Base-by-base conservation (phyloP, 2,797 vertebrate genomes). In the Erpetoichthys calabaricus region DNA sequence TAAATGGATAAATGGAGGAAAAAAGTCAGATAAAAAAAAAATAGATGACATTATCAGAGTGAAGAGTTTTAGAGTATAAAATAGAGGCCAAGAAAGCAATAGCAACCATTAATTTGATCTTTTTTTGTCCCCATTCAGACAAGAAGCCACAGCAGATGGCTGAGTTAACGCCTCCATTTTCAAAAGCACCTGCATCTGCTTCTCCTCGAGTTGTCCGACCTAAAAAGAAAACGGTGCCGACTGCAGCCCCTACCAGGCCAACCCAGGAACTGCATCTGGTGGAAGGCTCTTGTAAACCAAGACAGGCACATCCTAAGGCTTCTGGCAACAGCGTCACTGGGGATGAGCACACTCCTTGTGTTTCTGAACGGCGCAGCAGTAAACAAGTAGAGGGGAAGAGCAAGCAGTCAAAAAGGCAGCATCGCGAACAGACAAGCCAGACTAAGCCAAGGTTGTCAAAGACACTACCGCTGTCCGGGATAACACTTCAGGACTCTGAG, bases 161-260 rank as follows among this genome's bases (percentile, higher is more conserved):
- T 3, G 75, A 75, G 3, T 51, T 7, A 42, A 10, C 59, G 51
- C 57, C 67, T 25, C 64, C 73, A 0, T 61, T 71, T 45, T 63
- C 73, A 42, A 67, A 59, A 42, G 75, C 60, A 42, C 74, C 74
- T 50, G 70, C 72, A 4, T 65, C 72, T 2, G 72, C 80, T 5
- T 79, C 83, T n/a, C 73, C 75, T 57, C 88, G 71, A 64, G 87
- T 87, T 6, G 91, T 96, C 0, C 86, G 94, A 45, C 93, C 92
- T 1, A 98, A 97, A 73, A 87, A 90, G 60, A 89, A 87, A 55
- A 51, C 71, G 0, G 53, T 53, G 42, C 55, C 60, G 50, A 69
- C 73, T 50, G 55, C 75, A 2, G 74, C 73, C 3, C 43, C 78
- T 58, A 75, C 70, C 66, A 78, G 70, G 70, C 70, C 68, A 43